Percentiles rank a stretch among this genome's conserved stretches.
phyloP scores from a whole-genome alignment of 1,140 invertebrate species.

The Euwallacea fornicatus region DNA sequence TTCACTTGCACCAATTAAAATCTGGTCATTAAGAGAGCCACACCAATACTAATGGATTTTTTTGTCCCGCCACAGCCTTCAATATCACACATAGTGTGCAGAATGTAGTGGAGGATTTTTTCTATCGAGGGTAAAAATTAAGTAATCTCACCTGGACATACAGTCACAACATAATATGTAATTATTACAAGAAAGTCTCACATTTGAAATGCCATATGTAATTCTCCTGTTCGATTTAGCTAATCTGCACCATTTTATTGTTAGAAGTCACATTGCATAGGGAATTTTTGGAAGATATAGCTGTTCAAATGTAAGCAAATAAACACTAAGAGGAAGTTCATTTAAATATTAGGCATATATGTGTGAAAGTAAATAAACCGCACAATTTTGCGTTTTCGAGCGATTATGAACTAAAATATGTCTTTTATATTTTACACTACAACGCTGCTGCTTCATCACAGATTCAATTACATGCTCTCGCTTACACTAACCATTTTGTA shows the following conservation, averaged over 20 bases:
- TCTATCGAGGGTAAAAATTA: slow-evolving; percentile 1
- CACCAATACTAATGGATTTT: slow-evolving; percentile 4
- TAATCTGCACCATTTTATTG: no score
- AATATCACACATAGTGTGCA: slow-evolving; percentile 14
- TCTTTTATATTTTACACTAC: background rate
- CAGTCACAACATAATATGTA: slow-evolving; percentile 8
- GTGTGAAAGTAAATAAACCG: no score
- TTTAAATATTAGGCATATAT: no score
- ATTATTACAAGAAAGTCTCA: background rate
- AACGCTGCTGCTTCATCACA: slow-evolving; percentile 1
- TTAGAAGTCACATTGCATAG: no score
- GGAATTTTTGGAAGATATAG: no score
- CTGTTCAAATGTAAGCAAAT: no score
- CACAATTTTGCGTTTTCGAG: no score
- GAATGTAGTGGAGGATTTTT: slow-evolving; percentile 14
- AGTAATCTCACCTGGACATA: slow-evolving; percentile 12
- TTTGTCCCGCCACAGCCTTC: slow-evolving; percentile 9
- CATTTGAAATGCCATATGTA: background rate
- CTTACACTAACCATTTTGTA: background rate
- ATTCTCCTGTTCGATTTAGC: no score
- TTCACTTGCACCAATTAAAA: slow-evolving; percentile 15
- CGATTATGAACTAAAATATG: background rate
- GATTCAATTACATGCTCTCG: background rate
- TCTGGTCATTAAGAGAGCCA: slow-evolving; percentile 10
- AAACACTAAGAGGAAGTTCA: no score